Base-by-base conservation (phyloP, 2,888 invertebrate genomes). In the Pantelozetes paolii region DNA sequence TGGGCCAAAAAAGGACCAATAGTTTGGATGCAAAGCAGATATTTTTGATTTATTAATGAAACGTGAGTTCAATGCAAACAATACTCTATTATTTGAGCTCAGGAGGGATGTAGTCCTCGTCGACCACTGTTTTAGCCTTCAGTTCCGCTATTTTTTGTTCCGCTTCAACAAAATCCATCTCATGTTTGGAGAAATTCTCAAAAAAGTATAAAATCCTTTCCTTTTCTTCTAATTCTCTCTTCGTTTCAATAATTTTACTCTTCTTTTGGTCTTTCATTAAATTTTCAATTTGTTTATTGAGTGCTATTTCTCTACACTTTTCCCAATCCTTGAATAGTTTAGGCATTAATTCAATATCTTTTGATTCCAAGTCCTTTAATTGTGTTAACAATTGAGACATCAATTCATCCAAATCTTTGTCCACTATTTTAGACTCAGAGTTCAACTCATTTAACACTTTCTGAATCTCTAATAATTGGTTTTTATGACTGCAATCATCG, bases 71-170 rank as follows among this genome's bases (percentile, higher is more conserved):
- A 64, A 32, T 64, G 20, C 64, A 64, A 64, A 64, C 40, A 9
- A 28, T 30, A 8, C 15, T 59, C 26, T 28, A 28, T 59, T 26
- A 54, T 28, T 32, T 69, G 6, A 75, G 71, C 73, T 77, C 77
- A 36, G 78, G 78, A 18, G 76, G 76, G n/a, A 77, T 40, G 62
- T 78, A 78, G 36, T 75, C 73, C 15, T 77, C 77, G 30, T 77
- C 76, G 3, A 59, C 67, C 48, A 48, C 30, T n/a, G 50, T 73
- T 36, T 72, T 32, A 3, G 45, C 13, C 62, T 77, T 76, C 15
- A 75, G 30, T 18, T 50, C 45, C n/a, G 50, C 36, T 40, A 72
- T 50, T 6, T 70, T 57, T 70, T 75, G 71, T 71, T 78, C 67
- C 0, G 76, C 76, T 42, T 77, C 75, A 20, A 45, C 69, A 5